phyloP scores from a whole-genome alignment of 1,140 invertebrate species.

The Magallana gigas region DNA sequence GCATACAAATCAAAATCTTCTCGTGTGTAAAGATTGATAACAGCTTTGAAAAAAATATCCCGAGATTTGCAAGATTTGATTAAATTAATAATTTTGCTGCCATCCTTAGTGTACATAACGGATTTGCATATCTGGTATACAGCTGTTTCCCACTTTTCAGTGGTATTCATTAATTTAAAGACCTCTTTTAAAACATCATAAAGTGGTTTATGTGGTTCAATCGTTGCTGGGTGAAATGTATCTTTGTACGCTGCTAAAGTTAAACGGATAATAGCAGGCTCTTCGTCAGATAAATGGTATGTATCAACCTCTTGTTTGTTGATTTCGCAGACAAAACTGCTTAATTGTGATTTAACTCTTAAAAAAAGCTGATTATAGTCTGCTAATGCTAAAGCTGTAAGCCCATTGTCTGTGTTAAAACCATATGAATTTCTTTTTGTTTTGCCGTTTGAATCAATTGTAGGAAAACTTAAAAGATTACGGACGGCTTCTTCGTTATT shows the following conservation, averaged over 20 bases:
- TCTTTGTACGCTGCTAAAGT: conserved; percentile 50
- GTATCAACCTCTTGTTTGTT: conserved; percentile 35
- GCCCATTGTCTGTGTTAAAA: background rate
- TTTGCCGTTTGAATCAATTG: conserved; percentile 21
- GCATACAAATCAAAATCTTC: conserved; percentile 41
- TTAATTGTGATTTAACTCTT: background rate
- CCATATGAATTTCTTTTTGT: conserved; percentile 43
- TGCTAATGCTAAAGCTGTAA: conserved; percentile 41
- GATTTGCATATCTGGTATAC: conserved; percentile 35
- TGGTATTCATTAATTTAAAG: conserved; percentile 12
- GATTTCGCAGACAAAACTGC: background rate
- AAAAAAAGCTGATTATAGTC: conserved; percentile 7
- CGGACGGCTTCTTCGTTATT: conserved; percentile 16
- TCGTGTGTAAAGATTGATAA: conserved; percentile 44
- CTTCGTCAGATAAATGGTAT: conserved; percentile 42
- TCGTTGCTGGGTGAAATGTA: conserved; percentile 35
- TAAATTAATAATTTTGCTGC: background rate
- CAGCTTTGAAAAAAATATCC: conserved; percentile 19
- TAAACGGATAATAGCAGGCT: conserved; percentile 35
- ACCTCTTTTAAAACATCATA: conserved; percentile 40
- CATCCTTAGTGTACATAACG: conserved; percentile 2
- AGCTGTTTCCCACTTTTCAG: conserved; percentile 23
- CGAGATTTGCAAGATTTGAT: background rate
- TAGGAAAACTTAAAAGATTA: background rate
- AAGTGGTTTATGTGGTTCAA: conserved; percentile 26